Evolutionary conservation across 2,888 invertebrate genomes (phyloP).

Genomic region (Stegana nigrithorax): DNA sequence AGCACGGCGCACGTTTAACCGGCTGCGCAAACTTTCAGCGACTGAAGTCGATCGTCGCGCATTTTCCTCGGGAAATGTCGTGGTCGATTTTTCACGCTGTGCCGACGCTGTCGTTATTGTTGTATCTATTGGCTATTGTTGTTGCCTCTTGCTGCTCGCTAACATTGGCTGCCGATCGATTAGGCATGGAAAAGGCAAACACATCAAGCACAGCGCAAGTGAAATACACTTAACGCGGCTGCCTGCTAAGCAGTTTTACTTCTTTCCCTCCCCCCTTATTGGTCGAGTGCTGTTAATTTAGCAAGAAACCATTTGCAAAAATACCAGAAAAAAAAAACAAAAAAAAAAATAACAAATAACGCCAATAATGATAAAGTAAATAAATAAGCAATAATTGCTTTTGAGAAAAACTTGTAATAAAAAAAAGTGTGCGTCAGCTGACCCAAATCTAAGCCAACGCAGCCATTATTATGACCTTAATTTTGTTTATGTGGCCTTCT

Average conservation of each 20-base stretch:
- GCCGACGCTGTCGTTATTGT: not conserved
- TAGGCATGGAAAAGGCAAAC: conserved; percentile 1
- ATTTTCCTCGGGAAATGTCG: conserved; percentile 40
- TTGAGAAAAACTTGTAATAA: not conserved
- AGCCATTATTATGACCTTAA: no score
- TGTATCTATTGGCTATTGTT: not conserved
- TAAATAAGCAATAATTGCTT: conserved; percentile 22
- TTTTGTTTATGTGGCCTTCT: no score
- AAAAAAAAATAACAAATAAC: no score
- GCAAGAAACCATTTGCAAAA: conserved; percentile 2
- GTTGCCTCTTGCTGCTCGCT: conserved; percentile 10
- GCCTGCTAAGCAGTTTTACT: not conserved
- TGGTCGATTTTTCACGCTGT: conserved; percentile 24
- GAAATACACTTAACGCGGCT: no score
- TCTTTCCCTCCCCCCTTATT: no score
- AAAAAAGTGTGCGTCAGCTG: not conserved
- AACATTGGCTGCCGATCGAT: not conserved
- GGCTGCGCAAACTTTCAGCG: conserved; percentile 49
- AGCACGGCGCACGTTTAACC: conserved; percentile 44
- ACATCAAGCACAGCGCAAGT: not conserved
- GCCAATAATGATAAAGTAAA: conserved; percentile 21
- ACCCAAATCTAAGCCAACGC: no score
- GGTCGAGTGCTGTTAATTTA: no score
- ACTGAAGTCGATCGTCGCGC: conserved; percentile 38
- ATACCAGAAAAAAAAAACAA: no score